Base-by-base conservation (phyloP, 2,113 vertebrate genomes). In the Psephotus haematonotus region DNA sequence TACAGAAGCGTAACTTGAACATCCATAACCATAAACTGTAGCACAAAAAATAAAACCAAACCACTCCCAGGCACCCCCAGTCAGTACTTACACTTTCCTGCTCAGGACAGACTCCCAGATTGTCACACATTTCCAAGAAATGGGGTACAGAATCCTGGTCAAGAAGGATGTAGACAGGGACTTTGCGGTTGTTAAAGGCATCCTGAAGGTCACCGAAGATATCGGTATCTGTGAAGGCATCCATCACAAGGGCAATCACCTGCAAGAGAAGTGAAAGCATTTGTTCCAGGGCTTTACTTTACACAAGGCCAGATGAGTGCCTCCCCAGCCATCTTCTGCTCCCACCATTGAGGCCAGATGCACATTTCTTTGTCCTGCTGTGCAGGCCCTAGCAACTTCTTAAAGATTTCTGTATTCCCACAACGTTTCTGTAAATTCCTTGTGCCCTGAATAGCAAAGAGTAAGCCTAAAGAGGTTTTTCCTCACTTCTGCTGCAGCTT, bases 211-310 rank as follows among this genome's bases (percentile, higher is more conserved):
- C 99, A 93, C 97, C 96, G 57, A 99, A 99, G 96, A 99, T 98
- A 95, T 99, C 99, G 10, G 98, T 98, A 93, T 99, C 99, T 29
- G 99, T 99, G 96, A 99, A 99, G 77, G 98, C 98, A 94, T 99
- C 99, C 97, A 99, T 99, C 88, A 99, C 99, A 93, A 99, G 98
- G 22, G 99, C 99, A 70, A 99, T 99, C 88, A 99, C 99, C 99
- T 99, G 97, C 8, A 67, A 84, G 59, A 67, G 8, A 59, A 60
- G 41, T 6, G 19, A 52, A 55, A 80, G 13, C 18, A 78, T 15
- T 52, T 37, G 22, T 44, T 80, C 23, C 67, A 57, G 10, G n/a
- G 64, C 31, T 39, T 95, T 63, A 59, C 67, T 76, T 78, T 44
- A 50, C 11, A 49, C 35, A 31, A 70, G 31, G 15, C 29, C 49